Percentiles rank a stretch among this genome's conserved stretches.
Evolutionary conservation across 2,797 vertebrate genomes (phyloP).

Genomic region (Chiroxiphia lanceolata): DNA sequence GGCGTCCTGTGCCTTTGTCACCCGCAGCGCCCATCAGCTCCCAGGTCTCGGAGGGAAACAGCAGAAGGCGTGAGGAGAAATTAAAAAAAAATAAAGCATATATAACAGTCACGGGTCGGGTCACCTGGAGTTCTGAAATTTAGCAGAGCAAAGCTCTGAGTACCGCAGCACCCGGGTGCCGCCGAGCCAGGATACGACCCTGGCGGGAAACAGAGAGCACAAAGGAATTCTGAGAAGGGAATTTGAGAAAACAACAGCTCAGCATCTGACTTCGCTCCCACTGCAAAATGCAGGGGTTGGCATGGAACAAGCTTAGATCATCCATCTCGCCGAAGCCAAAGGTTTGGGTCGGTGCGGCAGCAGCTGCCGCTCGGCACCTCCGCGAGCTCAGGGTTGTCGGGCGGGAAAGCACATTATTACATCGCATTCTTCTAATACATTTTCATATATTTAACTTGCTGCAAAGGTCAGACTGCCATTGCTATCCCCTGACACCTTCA

Average conservation of each 20-base stretch:
- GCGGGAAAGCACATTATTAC: not conserved
- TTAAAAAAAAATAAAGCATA: rapidly evolving
- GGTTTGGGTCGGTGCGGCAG: not conserved
- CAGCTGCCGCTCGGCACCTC: not conserved
- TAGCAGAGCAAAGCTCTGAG: rapidly evolving
- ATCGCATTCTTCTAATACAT: not conserved
- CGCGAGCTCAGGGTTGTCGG: not conserved
- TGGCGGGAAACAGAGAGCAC: not conserved
- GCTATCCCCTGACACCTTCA: not conserved
- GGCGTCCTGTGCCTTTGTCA: not conserved
- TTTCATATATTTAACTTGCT: not conserved
- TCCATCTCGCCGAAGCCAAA: not conserved
- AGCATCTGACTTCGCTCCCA: not conserved
- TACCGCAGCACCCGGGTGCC: rapidly evolving
- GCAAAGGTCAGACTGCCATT: not conserved
- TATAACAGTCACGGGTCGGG: not conserved
- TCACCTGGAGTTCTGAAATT: rapidly evolving
- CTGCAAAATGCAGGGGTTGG: not conserved
- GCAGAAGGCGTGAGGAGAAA: rapidly evolving
- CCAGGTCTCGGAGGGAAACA: rapidly evolving
- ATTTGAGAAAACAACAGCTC: not conserved
- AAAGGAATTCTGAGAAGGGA: not conserved
- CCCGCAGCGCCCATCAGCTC: not conserved
- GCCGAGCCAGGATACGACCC: not conserved
- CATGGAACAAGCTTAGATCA: not conserved